Conservation (phyloP, 2,113 vertebrate genomes). For the Nanger granti region DNA sequence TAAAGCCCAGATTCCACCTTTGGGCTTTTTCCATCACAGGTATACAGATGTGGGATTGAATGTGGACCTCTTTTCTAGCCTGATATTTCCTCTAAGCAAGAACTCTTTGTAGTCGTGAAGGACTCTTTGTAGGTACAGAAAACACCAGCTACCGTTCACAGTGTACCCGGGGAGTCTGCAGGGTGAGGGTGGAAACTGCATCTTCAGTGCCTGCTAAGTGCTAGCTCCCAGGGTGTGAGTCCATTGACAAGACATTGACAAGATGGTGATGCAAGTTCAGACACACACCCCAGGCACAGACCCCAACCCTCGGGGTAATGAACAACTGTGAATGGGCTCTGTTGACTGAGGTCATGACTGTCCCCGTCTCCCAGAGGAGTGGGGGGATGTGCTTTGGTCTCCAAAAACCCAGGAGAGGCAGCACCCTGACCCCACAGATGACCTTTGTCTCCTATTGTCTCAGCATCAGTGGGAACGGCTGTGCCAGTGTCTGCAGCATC, state of each 20-base stretch:
- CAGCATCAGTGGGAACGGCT: neutral
- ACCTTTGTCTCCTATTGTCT: neutral
- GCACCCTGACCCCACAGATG: neutral
- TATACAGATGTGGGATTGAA: neutral
- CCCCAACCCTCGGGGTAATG: rapidly evolving
- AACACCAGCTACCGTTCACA: neutral
- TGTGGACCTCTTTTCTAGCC: neutral
- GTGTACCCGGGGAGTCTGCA: rapidly evolving
- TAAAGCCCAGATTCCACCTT: neutral
- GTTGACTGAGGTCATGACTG: neutral
- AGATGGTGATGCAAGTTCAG: neutral
- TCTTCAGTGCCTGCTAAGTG: neutral
- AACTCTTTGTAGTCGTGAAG: neutral
- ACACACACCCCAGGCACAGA: rapidly evolving
- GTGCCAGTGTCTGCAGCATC: neutral
- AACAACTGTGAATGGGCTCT: neutral
- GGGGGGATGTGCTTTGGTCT: neutral
- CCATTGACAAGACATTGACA: neutral
- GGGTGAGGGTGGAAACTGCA: neutral
- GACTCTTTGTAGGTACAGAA: neutral
- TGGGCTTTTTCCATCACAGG: neutral
- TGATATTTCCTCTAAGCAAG: neutral
- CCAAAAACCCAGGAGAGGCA: neutral
- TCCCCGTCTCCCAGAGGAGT: neutral
- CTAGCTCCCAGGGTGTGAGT: neutral